These are phyloP conservation scores for Hoplostethus atlanticus DNA, from an alignment of 2,797 vertebrate species.

Conservation along the genomic window DNA sequence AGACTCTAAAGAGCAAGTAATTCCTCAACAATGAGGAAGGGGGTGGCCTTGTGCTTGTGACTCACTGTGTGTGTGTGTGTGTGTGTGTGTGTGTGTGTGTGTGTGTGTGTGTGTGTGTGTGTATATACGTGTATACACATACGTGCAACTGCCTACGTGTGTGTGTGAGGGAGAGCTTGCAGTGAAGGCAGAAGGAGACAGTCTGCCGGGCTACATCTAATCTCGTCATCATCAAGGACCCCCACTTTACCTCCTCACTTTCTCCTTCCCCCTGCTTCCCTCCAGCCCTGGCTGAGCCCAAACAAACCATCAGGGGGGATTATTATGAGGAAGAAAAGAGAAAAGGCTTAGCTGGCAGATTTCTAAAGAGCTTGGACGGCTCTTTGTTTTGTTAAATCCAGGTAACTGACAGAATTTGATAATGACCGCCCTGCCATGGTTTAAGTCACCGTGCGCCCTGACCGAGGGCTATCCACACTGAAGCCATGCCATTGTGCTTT, in stretches of 20 bases:
- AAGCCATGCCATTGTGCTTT: slow-evolving; percentile 67
- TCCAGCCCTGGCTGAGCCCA: slow-evolving; percentile 77
- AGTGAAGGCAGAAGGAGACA: slow-evolving; percentile 89
- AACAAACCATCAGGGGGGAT: slow-evolving; percentile 84
- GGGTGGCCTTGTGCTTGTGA: slow-evolving; percentile 81
- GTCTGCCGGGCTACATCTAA: slow-evolving; percentile 97
- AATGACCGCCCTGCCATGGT: slow-evolving; percentile 70
- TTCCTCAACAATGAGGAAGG: slow-evolving; percentile 91
- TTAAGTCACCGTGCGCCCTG: slow-evolving; percentile 70
- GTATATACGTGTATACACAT: background rate
- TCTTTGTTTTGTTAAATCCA: slow-evolving; percentile 76
- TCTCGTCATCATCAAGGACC: slow-evolving; percentile 92
- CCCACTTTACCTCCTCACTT: slow-evolving; percentile 87
- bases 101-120: slow-evolving; percentile 21
- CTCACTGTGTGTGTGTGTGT: slow-evolving; percentile 46
- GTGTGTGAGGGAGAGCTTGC: slow-evolving; percentile 56
- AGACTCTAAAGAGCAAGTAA: slow-evolving; percentile 95
- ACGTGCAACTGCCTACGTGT: slow-evolving; percentile 42
- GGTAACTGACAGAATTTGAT: slow-evolving; percentile 79
- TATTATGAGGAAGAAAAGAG: slow-evolving; percentile 84
- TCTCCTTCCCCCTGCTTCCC: slow-evolving; percentile 80
- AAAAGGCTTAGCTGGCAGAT: slow-evolving; percentile 79
- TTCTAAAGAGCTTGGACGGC: slow-evolving; percentile 71
- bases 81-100: slow-evolving; percentile 21
- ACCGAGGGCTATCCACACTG: slow-evolving; percentile 69